A percentile compares a stretch with the other conserved stretches of the same genome.
These are phyloP conservation scores for Capitulum mitella DNA, from an alignment of 2,888 invertebrate species.

Conservation along the genomic window DNA sequence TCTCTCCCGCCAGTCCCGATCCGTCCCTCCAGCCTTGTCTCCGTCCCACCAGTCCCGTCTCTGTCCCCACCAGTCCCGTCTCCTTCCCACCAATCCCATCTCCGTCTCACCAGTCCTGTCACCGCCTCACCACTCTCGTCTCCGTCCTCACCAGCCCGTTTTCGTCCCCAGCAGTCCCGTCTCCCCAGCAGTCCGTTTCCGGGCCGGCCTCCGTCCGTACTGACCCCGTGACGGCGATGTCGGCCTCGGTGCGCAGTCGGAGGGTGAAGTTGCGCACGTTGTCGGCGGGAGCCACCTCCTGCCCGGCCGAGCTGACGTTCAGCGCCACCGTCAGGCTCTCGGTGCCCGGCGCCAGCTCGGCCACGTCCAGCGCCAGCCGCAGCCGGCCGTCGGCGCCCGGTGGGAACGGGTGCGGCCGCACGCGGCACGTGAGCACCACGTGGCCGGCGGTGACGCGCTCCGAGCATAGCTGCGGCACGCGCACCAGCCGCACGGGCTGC, in stretches of 20 bases:
- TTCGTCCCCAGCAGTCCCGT: no score
- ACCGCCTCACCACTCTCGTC: neutral
- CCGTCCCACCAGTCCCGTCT: no score
- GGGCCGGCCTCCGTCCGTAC: neutral
- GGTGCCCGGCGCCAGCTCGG: neutral
- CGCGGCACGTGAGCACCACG: conserved; percentile 7
- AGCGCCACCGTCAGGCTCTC: neutral
- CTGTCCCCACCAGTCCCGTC: no score
- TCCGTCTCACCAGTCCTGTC: no score
- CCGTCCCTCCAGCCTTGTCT: no score
- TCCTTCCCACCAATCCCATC: no score
- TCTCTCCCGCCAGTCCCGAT: no score
- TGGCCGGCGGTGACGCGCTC: neutral
- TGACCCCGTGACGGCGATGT: conserved; percentile 17
- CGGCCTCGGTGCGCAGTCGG: conserved; percentile 9
- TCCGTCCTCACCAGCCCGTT: neutral
- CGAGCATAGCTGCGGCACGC: conserved; percentile 20
- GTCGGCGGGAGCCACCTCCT: neutral
- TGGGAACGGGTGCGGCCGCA: conserved; percentile 22
- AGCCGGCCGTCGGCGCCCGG: neutral
- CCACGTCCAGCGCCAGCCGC: neutral
- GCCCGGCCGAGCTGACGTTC: conserved; percentile 8
- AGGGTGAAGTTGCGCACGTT: conserved; percentile 20
- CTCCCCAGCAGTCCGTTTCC: no score
- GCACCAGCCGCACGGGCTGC: conserved; percentile 19